Evolutionary conservation across 1,140 invertebrate genomes (phyloP).

Genomic region (Rhagoletis pomonella): DNA sequence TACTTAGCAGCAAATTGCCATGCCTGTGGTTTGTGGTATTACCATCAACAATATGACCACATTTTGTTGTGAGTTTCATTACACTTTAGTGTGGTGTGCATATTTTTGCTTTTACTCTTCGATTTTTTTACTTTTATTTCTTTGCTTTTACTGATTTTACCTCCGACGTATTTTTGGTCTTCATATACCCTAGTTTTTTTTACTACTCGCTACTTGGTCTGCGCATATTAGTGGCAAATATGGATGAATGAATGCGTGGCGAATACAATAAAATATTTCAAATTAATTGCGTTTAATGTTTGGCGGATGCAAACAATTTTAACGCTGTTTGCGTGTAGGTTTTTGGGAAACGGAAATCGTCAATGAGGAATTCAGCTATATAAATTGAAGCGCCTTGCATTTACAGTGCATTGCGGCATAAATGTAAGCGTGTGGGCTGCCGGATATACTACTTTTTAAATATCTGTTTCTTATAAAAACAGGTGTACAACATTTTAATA

Average conservation of each 20-base stretch:
- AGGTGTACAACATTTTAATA: too few relatives aligned
- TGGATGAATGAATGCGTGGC: background rate
- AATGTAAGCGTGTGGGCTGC: background rate
- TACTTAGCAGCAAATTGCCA: background rate
- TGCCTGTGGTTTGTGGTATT: conserved; percentile 26
- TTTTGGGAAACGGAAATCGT: background rate
- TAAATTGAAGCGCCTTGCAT: background rate
- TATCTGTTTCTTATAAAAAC: too few relatives aligned
- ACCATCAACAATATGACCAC: background rate
- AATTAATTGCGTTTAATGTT: background rate
- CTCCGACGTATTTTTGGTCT: too few relatives aligned
- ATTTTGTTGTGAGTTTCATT: background rate
- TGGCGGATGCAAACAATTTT: background rate
- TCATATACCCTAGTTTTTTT: background rate
- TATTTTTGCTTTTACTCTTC: background rate
- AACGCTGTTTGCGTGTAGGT: background rate
- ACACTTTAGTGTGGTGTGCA: background rate
- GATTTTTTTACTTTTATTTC: background rate
- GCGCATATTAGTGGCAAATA: background rate
- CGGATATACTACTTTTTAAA: background rate
- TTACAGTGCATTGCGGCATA: background rate
- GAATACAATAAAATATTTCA: conserved; percentile 6
- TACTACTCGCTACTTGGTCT: background rate
- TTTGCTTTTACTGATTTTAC: conserved; percentile 20
- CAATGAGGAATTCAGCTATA: background rate